Evolutionary conservation across 2,797 vertebrate genomes (phyloP), one percentile per base, ranked within the genome.

Genomic region (Spinus olivaceus): DNA sequence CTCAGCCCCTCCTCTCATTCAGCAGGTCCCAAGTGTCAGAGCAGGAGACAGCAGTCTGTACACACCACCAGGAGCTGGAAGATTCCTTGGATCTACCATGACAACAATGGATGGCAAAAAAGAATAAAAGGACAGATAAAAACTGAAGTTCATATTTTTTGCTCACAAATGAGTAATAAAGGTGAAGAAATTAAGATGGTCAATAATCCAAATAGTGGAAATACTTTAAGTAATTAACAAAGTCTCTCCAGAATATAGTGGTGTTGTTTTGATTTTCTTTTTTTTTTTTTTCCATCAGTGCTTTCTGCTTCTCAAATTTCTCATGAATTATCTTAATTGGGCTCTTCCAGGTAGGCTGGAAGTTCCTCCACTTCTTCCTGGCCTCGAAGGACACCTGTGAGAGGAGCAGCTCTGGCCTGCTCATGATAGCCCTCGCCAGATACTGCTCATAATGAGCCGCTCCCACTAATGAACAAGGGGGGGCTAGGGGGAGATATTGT

Each of bases 381-480:
- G 94, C 96, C 97, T 96, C 88, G 0, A 81, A 97, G 97, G 98
- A 96, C 91, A 96, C 92, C 97, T 94, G 92, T 32, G 87, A 96
- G 95, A 96, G 97, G 95, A 84, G 80, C 94, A 94, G 92, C 94
- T 95, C n/a, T 35, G n/a, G 66, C 59, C 92, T 92, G 94, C 94
- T 95, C 92, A 33, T 47, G 88, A 91, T 83, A 95, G 88, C 82
- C 93, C 94, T 97, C 95, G 79, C 80, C 95, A 97, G 88, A 94
- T 63, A 77, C 71, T 79, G 96, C 95, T 97, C 92, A 54, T 97
- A 97, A 98, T 87, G 97, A 97, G 96, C 96, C 10, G 78, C 96
- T 97, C 69, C 90, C 42, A n/a, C 97, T 97, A 98, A 98, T 97
- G 97, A 97, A 98, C 97, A 35, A 18, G 33, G 37, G 21, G 37